Evolutionary conservation across 1,140 invertebrate genomes (phyloP).

Genomic region (Augochlora pura): DNA sequence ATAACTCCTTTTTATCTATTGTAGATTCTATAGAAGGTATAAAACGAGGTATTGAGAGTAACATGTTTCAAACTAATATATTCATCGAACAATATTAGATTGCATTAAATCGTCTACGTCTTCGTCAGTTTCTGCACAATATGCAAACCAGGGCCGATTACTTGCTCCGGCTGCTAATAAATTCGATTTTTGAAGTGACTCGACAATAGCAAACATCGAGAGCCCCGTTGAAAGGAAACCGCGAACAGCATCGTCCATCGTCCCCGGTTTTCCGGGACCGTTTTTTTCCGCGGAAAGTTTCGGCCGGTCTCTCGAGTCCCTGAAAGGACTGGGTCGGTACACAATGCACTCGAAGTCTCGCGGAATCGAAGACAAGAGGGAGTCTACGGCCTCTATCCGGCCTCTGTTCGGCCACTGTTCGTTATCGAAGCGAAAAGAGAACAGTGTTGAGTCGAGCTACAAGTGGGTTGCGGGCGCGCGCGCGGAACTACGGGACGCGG

Average conservation of each 20-base stretch:
- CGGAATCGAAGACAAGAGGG: slow-evolving; percentile 29
- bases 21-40: no score
- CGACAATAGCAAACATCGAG: no score
- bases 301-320: slow-evolving; percentile 18
- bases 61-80: no score
- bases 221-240: no score
- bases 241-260: background rate
- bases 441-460: slow-evolving; percentile 12
- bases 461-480: slow-evolving; percentile 23
- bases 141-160: no score
- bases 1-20: no score
- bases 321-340: slow-evolving; percentile 5
- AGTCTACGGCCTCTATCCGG: background rate
- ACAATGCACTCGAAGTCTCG: slow-evolving; percentile 23
- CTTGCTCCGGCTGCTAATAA: no score
- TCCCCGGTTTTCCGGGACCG: background rate
- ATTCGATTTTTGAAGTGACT: no score
- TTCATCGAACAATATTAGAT: no score
- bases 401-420: slow-evolving; percentile 19
- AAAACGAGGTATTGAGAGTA: no score
- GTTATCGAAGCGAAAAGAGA: slow-evolving; percentile 38
- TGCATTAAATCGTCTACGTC: no score
- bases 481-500: background rate
- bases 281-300: slow-evolving; percentile 11
- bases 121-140: no score